A percentile compares a stretch with the other conserved stretches of the same genome.
phyloP scores from a whole-genome alignment of 2,113 vertebrate genomes.

The Tenrec ecaudatus region DNA sequence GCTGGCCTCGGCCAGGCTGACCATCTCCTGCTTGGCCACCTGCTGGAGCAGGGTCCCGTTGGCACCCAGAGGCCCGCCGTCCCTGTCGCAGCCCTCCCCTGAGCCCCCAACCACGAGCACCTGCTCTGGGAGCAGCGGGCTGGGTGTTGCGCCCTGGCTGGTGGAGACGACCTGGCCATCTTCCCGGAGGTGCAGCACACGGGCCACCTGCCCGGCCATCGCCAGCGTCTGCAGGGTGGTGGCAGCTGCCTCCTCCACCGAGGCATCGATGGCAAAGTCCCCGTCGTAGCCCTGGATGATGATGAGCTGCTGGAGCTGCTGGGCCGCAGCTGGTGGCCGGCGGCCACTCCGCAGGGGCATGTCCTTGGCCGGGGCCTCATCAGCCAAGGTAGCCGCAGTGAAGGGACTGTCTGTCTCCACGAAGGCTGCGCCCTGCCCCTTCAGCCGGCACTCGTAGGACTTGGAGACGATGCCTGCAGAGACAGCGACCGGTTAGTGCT shows the following conservation, averaged over 20 bases:
- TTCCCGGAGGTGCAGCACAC: conserved; percentile 97
- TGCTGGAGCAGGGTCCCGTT: conserved; percentile 81
- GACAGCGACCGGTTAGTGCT: conserved; percentile 70
- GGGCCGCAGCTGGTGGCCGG: conserved; percentile 75
- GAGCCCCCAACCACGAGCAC: conserved; percentile 93
- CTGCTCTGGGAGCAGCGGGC: conserved; percentile 86
- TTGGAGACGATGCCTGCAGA: conserved; percentile 97
- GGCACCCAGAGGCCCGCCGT: conserved; percentile 82
- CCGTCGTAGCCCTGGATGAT: conserved; percentile 96
- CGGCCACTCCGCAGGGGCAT: conserved; percentile 67
- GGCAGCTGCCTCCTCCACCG: conserved; percentile 95
- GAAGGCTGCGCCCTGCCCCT: conserved; percentile 96
- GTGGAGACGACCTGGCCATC: conserved; percentile 94
- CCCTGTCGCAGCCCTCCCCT: conserved; percentile 70
- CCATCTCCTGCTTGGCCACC: conserved; percentile 83
- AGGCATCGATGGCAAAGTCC: conserved; percentile 91
- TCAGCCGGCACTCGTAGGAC: conserved; percentile 97
- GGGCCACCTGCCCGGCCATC: conserved; percentile 95
- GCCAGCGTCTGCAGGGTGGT: conserved; percentile 97
- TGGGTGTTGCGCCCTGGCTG: conserved; percentile 83
- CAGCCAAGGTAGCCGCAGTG: conserved; percentile 84
- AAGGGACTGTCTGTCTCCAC: conserved; percentile 91
- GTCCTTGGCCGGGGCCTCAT: conserved; percentile 84
- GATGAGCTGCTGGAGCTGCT: conserved; percentile 95
- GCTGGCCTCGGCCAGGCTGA: conserved; percentile 82